phyloP scores from a whole-genome alignment of 2,113 vertebrate species.

The Procapra przewalskii region DNA sequence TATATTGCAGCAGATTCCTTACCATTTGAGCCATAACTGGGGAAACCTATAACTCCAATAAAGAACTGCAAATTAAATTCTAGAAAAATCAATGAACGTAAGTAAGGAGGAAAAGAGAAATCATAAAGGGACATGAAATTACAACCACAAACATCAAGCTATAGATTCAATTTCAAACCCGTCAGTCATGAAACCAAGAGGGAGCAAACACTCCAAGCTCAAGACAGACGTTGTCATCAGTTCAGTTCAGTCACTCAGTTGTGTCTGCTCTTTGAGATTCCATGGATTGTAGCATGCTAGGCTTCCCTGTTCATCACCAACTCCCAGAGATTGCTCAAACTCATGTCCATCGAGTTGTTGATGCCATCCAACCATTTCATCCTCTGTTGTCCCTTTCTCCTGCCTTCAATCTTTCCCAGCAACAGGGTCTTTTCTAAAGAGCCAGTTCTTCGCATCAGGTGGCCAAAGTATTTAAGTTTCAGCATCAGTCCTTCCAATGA shows the following conservation, averaged over 20 bases:
- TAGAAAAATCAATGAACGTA: background rate
- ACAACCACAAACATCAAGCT: rapidly evolving
- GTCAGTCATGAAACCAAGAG: rapidly evolving
- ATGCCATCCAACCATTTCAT: background rate
- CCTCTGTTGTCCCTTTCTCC: background rate
- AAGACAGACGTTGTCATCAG: background rate
- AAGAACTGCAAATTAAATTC: background rate
- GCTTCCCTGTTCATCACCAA: background rate
- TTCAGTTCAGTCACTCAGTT: background rate
- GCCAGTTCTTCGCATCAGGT: background rate
- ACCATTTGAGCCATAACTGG: background rate
- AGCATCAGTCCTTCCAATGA: background rate
- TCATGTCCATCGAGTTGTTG: background rate
- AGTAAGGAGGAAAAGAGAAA: background rate
- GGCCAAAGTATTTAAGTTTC: background rate
- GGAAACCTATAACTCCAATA: rapidly evolving
- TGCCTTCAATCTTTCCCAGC: background rate
- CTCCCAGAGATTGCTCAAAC: background rate
- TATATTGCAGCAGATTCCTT: background rate
- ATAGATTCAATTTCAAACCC: rapidly evolving
- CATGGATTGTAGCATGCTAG: background rate
- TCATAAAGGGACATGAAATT: background rate
- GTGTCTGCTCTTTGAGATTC: background rate
- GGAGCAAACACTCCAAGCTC: rapidly evolving
- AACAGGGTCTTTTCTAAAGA: background rate